Evolutionary conservation across 2,888 invertebrate species (phyloP).

Genomic region (Cephalotes varians): DNA sequence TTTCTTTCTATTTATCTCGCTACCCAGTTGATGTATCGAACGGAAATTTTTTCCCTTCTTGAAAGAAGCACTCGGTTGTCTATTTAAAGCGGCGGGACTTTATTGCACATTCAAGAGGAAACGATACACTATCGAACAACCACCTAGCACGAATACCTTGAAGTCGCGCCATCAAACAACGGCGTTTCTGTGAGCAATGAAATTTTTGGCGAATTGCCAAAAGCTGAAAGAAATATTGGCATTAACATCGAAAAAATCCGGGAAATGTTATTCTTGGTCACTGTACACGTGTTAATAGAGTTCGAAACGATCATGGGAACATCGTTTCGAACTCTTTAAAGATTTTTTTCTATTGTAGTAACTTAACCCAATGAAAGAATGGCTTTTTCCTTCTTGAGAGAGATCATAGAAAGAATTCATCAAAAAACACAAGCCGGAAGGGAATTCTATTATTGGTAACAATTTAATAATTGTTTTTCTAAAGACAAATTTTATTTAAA

Average conservation of each 20-base stretch:
- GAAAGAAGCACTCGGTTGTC: conserved; percentile 39
- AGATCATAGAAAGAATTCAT: conserved; percentile 11
- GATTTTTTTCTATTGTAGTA: conserved; percentile 33
- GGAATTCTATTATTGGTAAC: background rate
- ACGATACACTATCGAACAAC: conserved; percentile 48
- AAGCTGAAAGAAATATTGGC: background rate
- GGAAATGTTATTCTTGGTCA: background rate
- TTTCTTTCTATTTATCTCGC: background rate
- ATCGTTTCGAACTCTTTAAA: conserved; percentile 42
- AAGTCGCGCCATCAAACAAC: conserved; percentile 26
- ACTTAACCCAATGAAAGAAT: conserved; percentile 13
- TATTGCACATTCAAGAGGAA: conserved; percentile 48
- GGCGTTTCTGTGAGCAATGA: conserved; percentile 1
- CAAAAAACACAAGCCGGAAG: background rate
- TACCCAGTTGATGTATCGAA: conserved; percentile 20
- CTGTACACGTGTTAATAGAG: conserved; percentile 24
- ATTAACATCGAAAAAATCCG: background rate
- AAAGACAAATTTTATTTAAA: background rate
- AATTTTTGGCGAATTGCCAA: conserved; percentile 27
- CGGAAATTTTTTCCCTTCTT: conserved; percentile 30
- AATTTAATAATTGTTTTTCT: background rate
- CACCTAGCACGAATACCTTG: conserved; percentile 35
- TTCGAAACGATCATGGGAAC: no score
- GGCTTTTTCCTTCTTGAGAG: conserved; percentile 8
- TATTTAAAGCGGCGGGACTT: conserved; percentile 45